Conservation (phyloP, 2,888 invertebrate species). For the Diadromus collaris region DNA sequence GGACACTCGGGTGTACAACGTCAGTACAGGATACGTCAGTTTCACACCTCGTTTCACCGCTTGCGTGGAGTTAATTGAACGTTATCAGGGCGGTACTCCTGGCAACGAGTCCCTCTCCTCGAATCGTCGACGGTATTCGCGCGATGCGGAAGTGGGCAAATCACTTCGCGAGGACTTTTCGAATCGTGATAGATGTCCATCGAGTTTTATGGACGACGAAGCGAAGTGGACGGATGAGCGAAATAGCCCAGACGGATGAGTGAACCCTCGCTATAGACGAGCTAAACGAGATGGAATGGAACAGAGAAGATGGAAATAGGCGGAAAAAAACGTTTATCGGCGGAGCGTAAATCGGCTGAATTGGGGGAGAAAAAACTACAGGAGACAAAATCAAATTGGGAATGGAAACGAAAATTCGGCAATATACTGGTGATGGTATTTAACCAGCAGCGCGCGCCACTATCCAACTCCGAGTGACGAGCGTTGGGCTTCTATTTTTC, state of each 20-base stretch:
- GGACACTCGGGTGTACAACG: background rate
- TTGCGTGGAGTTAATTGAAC: constrained; percentile 68
- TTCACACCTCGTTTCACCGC: constrained; percentile 48
- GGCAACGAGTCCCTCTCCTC: constrained; percentile 5
- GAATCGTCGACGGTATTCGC: background rate
- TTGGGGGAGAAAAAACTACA: background rate
- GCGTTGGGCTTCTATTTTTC: constrained; percentile 27
- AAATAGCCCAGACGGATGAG: background rate
- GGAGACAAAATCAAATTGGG: background rate
- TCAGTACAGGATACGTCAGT: background rate
- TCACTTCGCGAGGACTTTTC: constrained; percentile 38
- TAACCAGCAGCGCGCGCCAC: constrained; percentile 14
- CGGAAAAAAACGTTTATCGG: constrained; percentile 6
- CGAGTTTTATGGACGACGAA: background rate
- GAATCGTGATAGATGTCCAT: constrained; percentile 24
- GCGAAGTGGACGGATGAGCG: constrained; percentile 4
- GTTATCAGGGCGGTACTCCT: constrained; percentile 63
- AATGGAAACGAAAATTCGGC: constrained; percentile 7
- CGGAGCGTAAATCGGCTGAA: constrained; percentile 1
- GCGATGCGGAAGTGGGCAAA: constrained; percentile 23
- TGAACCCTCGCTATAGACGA: constrained; percentile 15
- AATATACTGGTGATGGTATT: constrained; percentile 27
- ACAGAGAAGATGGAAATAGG: constrained; percentile 19
- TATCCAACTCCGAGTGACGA: background rate
- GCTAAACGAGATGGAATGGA: constrained; percentile 18